These are phyloP conservation scores for Dusona sp. DNA, from an alignment of 2,888 invertebrate genomes.

Conservation along the genomic window DNA sequence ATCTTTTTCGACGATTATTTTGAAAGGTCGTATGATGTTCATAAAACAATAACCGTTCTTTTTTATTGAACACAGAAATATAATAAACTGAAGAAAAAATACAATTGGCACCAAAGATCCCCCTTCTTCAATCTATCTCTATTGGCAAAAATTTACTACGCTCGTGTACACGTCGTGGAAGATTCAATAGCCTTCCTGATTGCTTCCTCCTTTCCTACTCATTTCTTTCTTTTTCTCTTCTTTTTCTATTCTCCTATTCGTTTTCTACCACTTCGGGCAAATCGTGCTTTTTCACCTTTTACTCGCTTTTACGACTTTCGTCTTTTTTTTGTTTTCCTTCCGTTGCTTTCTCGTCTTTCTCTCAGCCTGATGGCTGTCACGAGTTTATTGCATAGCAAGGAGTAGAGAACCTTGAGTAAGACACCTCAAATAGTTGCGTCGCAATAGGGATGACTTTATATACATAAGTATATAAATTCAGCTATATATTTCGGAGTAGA, in stretches of 20 bases:
- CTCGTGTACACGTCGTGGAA: conserved; percentile 54
- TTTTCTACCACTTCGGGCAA: conserved; percentile 35
- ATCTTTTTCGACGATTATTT: not conserved
- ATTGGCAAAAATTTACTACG: conserved; percentile 52
- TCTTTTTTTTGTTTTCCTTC: conserved; percentile 3
- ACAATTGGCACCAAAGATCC: conserved; percentile 12
- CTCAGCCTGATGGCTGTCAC: conserved; percentile 38
- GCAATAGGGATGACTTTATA: conserved; percentile 21
- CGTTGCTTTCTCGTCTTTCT: conserved; percentile 20
- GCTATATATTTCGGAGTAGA: conserved; percentile 32
- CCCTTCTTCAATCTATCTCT: conserved; percentile 39
- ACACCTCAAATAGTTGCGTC: conserved; percentile 54
- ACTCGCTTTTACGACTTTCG: conserved; percentile 40
- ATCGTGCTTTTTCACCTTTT: conserved; percentile 42
- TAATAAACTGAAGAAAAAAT: not conserved
- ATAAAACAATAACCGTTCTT: not conserved
- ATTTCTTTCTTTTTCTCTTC: conserved; percentile 22
- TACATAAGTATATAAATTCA: conserved; percentile 4
- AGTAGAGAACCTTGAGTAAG: conserved; percentile 45
- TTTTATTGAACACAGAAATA: not conserved
- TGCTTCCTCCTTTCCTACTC: conserved; percentile 62
- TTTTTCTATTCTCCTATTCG: conserved; percentile 37
- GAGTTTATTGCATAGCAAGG: conserved; percentile 55
- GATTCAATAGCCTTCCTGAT: conserved; percentile 70
- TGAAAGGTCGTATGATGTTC: not conserved